Evolutionary conservation across 2,888 invertebrate species (phyloP).

Genomic region (Leptinotarsa tumamoca): DNA sequence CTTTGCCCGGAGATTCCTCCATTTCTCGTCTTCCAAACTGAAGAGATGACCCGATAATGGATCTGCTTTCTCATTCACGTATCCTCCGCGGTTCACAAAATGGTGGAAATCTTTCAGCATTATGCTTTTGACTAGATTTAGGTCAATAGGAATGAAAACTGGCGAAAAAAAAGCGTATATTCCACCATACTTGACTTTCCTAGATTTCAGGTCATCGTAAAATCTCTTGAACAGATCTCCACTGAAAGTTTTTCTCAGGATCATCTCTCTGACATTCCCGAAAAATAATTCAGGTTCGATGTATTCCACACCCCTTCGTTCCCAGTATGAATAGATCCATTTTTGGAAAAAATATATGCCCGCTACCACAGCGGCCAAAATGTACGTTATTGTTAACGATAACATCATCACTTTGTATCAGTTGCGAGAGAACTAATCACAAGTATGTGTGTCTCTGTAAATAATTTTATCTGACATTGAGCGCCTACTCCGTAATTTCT

Average conservation of each 20-base stretch:
- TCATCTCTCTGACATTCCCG: conserved; percentile 31
- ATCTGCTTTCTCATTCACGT: conserved; percentile 56
- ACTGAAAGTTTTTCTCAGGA: conserved; percentile 19
- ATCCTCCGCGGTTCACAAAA: conserved; percentile 59
- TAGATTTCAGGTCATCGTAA: conserved; percentile 45
- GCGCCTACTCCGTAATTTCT: no score
- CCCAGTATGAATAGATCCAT: conserved; percentile 55
- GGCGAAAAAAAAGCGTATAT: conserved; percentile 53
- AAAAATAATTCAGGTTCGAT: conserved; percentile 38
- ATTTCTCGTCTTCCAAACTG: conserved; percentile 58
- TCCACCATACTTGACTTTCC: conserved; percentile 51
- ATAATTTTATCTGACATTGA: no score
- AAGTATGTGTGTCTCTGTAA: background rate
- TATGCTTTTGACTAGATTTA: conserved; percentile 58
- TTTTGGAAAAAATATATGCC: conserved; percentile 42
- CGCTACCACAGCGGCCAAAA: background rate
- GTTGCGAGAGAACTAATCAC: background rate
- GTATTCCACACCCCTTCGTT: conserved; percentile 50
- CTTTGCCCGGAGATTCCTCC: conserved; percentile 64
- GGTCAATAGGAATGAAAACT: conserved; percentile 57
- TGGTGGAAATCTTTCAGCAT: conserved; percentile 60
- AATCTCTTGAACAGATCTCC: conserved; percentile 34
- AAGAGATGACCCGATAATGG: conserved; percentile 57
- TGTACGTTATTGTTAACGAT: background rate
- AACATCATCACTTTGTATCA: conserved; percentile 15